Base-by-base conservation (phyloP, 2,888 invertebrate genomes). In the Itoplectis maculator region DNA sequence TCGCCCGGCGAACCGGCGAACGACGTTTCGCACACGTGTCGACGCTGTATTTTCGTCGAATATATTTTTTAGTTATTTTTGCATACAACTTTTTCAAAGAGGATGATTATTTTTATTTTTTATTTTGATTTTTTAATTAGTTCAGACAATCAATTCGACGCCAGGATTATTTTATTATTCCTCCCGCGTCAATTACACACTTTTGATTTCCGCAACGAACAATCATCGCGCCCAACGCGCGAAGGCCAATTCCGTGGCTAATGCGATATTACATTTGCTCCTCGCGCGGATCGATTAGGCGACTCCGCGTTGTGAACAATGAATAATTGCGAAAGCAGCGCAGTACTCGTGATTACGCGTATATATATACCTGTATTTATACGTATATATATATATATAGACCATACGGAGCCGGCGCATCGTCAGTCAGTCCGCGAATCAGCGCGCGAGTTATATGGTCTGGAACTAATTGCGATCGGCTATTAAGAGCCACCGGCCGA, bases 391-490 rank as follows among this genome's bases (percentile, higher is more conserved):
- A n/a, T n/a, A n/a, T n/a, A n/a, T n/a, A n/a, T n/a, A n/a, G n/a
- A n/a, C n/a, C n/a, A n/a, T n/a, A n/a, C n/a, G n/a, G n/a, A n/a
- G 29, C 29, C 5, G 5, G 29, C 54, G 49, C 49, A 69, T 74
- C 23, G 56, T 18, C 47, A 69, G 59, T 49, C 5, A 2, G 29
- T 47, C 18, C 51, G 8, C 42, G 74, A 79, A 76, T 82, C 80
- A 82, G 70, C 81, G 85, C 82, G 72, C n/a, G 79, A 70, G 83
- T 76, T 90, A 89, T 89, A 91, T 92, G 89, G 89, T 87, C 88
- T 88, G 90, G 89, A 91, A 92, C 92, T 91, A 92, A 92, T 92
- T 89, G 89, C 89, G 76, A 89, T 90, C 88, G 89, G 89, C 90
- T 90, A 92, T 92, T 92, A 91, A 89, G 87, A 88, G 83, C 85